phyloP scores from a whole-genome alignment of 2,888 invertebrate genomes.

The Spodoptera picta region DNA sequence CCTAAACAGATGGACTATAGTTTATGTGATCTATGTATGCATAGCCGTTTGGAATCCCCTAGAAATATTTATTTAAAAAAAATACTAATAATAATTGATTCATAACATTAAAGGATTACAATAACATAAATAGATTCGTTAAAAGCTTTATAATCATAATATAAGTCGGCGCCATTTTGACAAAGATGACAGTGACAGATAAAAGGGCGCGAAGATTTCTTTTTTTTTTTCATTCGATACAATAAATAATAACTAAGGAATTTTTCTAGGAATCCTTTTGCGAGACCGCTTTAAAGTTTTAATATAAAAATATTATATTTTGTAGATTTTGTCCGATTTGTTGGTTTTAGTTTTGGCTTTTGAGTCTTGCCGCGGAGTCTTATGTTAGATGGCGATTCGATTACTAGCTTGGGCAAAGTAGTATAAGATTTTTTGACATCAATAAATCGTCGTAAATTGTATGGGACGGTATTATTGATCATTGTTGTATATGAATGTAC shows the following conservation, averaged over 20 bases:
- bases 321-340: not conserved
- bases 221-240: conserved; percentile 19
- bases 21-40: too few species aligned
- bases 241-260: conserved; percentile 17
- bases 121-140: not conserved
- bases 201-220: conserved; percentile 20
- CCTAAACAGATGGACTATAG: too few species aligned
- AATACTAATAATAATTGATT: too few species aligned
- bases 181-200: conserved; percentile 51
- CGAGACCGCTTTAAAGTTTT: conserved; percentile 13
- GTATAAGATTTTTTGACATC: too few species aligned
- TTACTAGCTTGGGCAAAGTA: too few species aligned
- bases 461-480: not conserved
- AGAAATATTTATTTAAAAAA: too few species aligned
- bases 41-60: too few species aligned
- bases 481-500: too few species aligned
- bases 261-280: conserved; percentile 35
- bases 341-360: too few species aligned
- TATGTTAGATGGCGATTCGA: too few species aligned
- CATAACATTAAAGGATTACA: too few species aligned
- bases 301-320: conserved; percentile 5
- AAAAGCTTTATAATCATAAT: not conserved
- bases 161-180: conserved; percentile 47
- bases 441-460: not conserved
- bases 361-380: too few species aligned